Base-by-base conservation (phyloP, 2,797 vertebrate species). In the Pipistrellus pipistrellus region DNA sequence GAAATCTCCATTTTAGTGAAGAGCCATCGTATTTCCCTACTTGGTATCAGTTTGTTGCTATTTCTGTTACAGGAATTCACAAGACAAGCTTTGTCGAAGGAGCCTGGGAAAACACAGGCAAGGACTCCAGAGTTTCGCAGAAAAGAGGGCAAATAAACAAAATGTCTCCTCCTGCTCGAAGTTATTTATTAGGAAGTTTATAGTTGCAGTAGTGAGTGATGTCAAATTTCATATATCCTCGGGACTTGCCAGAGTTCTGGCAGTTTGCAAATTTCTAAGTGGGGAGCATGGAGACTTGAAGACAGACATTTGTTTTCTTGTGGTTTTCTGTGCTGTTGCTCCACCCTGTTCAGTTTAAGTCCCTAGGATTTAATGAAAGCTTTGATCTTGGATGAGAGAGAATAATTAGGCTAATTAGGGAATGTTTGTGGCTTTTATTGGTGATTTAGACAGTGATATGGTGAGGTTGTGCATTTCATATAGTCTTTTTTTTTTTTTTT, bases 371-470 rank as follows among this genome's bases (percentile, higher is more conserved):
- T 97, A 94, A 90, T 85, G 89, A 89, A 88, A 92, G 62, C 88
- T 98, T 97, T 98, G 97, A 94, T 97, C 93, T 87, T 15, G 86
- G 71, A 88, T 87, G 92, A 75, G 81, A 95, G 77, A 96, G 91
- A 95, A 86, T 53, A 57, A 73, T 97, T 96, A 93, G 23, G 68
- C 30, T 83, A 93, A 94, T 94, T 95, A 94, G 44, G 35, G 64
- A 86, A 72, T 83, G 66, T 83, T 76, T 85, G 78, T 88, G 66
- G 46, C 10, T 80, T 90, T 68, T 86, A 38, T 41, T 93, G 81
- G 51, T 51, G 27, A 90, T 68, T 75, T 84, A 81, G 72, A 89
- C 53, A 48, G 44, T 69, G 77, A 90, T 83, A 66, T 73, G 53
- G 44, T 20, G 88, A 89, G 59, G 41, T 15, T 66, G 82, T 44